phyloP scores from a whole-genome alignment of 2,113 vertebrate genomes.

The Pangasianodon hypophthalmus region DNA sequence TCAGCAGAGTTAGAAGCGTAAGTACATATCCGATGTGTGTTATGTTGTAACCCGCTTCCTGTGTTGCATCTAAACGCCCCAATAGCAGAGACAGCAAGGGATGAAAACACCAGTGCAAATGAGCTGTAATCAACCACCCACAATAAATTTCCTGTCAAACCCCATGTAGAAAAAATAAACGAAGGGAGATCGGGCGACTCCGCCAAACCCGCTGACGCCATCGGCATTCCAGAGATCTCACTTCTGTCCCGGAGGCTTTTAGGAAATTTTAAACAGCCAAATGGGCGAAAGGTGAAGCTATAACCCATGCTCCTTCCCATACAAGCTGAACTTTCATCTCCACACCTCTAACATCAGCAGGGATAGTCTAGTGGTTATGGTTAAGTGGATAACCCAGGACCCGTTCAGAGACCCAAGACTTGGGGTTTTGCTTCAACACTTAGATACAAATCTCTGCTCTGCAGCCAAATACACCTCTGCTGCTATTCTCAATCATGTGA shows the following conservation, averaged over 20 bases:
- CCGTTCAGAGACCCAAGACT: neutral
- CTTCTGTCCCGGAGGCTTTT: neutral
- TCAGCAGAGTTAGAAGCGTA: neutral
- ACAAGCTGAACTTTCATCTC: neutral
- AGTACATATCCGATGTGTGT: slow-evolving; percentile 53
- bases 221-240: slow-evolving; percentile 57
- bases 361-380: neutral
- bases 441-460: neutral
- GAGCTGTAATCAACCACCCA: slow-evolving; percentile 70
- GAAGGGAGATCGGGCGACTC: slow-evolving; percentile 44
- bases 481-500: neutral
- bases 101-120: slow-evolving; percentile 66
- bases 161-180: slow-evolving; percentile 65
- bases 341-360: neutral
- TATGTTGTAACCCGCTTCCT: slow-evolving; percentile 77
- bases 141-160: slow-evolving; percentile 75
- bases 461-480: neutral
- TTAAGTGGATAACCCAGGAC: neutral
- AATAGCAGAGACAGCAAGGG: slow-evolving; percentile 68
- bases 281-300: neutral
- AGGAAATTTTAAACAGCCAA: slow-evolving; percentile 13
- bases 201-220: slow-evolving; percentile 65
- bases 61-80: slow-evolving; percentile 71
- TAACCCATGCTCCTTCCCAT: neutral
- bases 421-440: neutral